These are phyloP conservation scores for Epsilonema sp. DNA, from an alignment of 2,888 invertebrate genomes.

Conservation along the genomic window DNA sequence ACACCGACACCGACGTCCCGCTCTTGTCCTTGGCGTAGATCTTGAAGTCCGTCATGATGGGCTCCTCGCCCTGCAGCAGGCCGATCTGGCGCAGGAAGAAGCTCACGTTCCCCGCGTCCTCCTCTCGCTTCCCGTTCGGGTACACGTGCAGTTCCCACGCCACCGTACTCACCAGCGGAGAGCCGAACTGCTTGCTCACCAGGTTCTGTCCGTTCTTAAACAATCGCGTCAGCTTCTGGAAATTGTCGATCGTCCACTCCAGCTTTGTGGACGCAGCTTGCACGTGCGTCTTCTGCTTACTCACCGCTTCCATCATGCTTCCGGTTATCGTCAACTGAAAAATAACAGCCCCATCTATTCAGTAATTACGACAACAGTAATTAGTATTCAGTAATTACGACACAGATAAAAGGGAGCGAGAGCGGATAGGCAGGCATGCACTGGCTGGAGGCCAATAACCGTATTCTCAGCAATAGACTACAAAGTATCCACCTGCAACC, in stretches of 20 bases:
- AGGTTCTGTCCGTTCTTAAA: constrained; percentile 22
- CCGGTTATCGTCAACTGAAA: too few relatives aligned
- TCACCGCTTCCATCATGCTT: not conserved
- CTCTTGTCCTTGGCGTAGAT: constrained; percentile 19
- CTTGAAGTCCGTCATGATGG: constrained; percentile 26
- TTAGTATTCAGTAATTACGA: too few relatives aligned
- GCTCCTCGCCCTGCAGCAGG: constrained; percentile 19
- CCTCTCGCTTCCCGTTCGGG: constrained; percentile 25
- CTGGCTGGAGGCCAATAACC: too few relatives aligned
- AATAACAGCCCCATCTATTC: too few relatives aligned
- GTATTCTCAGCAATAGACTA: too few relatives aligned
- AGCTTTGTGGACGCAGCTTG: not conserved
- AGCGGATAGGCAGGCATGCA: too few relatives aligned
- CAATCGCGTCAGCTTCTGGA: constrained; percentile 23
- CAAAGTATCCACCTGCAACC: too few relatives aligned
- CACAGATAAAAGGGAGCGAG: too few relatives aligned
- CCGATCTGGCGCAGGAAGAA: constrained; percentile 24
- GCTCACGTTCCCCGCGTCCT: constrained; percentile 20
- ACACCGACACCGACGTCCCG: constrained; percentile 17
- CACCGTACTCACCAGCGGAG: constrained; percentile 13
- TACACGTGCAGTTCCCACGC: constrained; percentile 25
- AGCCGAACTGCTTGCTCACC: constrained; percentile 18
- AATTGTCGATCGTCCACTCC: constrained; percentile 11
- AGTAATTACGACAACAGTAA: too few relatives aligned
- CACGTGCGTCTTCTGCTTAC: not conserved